Percentiles rank a stretch among this genome's conserved stretches.
Conservation (phyloP, 2,888 invertebrate species). For the Dicranocentrus wangi region DNA sequence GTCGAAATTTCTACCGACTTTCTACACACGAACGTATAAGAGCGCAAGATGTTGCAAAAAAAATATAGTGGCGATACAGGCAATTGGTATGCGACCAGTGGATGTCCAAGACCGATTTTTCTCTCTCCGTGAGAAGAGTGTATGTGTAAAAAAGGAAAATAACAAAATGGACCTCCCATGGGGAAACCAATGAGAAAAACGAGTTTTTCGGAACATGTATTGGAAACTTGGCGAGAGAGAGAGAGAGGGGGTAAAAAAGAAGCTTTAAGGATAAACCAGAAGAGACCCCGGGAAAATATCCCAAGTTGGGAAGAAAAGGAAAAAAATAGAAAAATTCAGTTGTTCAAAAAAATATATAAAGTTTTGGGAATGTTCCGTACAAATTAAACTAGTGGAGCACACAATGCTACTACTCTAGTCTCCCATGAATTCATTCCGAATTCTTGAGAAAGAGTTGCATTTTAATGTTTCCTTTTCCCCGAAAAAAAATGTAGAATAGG, state of each 20-base stretch:
- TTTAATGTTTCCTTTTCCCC: slow-evolving; percentile 23
- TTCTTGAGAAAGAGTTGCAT: slow-evolving; percentile 13
- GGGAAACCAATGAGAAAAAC: slow-evolving; percentile 50
- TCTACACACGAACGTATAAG: not conserved
- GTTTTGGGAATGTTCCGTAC: slow-evolving; percentile 31
- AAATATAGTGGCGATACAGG: too few species aligned
- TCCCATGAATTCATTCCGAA: slow-evolving; percentile 3
- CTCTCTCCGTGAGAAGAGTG: not conserved
- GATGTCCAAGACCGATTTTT: too few species aligned
- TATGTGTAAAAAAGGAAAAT: slow-evolving; percentile 27
- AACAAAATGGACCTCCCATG: slow-evolving; percentile 55
- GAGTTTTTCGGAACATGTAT: slow-evolving; percentile 28
- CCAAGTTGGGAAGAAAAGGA: not conserved
- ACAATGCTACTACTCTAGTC: too few species aligned
- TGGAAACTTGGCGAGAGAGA: slow-evolving; percentile 18
- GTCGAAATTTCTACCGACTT: not conserved
- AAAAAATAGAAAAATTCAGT: slow-evolving; percentile 35
- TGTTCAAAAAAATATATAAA: slow-evolving; percentile 29
- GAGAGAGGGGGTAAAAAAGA: not conserved
- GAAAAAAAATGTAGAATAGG: not conserved
- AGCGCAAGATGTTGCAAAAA: not conserved
- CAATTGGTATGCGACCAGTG: too few species aligned
- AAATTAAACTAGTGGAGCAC: slow-evolving; percentile 16
- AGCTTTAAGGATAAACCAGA: too few species aligned
- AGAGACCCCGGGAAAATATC: not conserved